phyloP scores from a whole-genome alignment of 2,888 invertebrate genomes.

The Strigamia maritima region DNA sequence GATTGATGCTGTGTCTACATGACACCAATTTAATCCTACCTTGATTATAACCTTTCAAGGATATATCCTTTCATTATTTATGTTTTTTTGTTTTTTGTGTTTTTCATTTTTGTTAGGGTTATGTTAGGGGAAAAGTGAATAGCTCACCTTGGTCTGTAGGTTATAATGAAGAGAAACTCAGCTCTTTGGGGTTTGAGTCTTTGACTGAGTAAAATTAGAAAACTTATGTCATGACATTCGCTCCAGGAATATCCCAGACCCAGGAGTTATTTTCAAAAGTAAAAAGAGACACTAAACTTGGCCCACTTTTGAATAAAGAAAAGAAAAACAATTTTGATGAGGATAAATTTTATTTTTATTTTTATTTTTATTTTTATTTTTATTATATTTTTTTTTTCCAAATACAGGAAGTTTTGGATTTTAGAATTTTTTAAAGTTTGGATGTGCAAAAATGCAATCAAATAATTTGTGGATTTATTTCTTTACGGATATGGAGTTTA shows the following conservation, averaged over 20 bases:
- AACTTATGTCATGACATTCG: neutral
- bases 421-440: too few species aligned
- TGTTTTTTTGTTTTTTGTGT: neutral
- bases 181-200: neutral
- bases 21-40: too few species aligned
- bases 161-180: neutral
- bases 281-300: neutral
- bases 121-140: neutral
- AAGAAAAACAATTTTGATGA: neutral
- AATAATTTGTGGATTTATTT: neutral
- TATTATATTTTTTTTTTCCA: neutral
- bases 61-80: too few species aligned
- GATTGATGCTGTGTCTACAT: too few species aligned
- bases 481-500: neutral
- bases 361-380: too few species aligned
- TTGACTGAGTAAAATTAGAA: neutral
- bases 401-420: neutral
- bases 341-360: too few species aligned
- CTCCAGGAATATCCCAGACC: conserved; percentile 16
- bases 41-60: too few species aligned
- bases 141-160: neutral
- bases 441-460: conserved; percentile 13
- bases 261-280: conserved; percentile 8
- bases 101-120: neutral
- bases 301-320: neutral